These are phyloP conservation scores for Polyodon spathula DNA, from an alignment of 2,113 vertebrate genomes.

Conservation along the genomic window DNA sequence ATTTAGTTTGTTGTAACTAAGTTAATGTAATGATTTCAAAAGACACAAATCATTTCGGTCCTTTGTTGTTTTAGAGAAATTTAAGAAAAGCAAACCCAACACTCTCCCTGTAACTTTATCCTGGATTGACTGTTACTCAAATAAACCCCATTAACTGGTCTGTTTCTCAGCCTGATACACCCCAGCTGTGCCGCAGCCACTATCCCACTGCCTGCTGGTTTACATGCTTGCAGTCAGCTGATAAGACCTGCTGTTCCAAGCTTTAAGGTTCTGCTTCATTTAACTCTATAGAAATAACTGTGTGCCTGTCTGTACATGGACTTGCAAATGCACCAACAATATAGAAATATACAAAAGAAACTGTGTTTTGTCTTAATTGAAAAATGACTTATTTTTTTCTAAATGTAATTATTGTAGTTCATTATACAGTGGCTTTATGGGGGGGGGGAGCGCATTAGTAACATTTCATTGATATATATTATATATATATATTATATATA, in stretches of 20 bases:
- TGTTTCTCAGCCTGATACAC: background rate
- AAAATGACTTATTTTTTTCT: too few relatives aligned
- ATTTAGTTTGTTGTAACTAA: too few relatives aligned
- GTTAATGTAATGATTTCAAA: too few relatives aligned
- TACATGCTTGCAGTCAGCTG: background rate
- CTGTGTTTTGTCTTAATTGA: too few relatives aligned
- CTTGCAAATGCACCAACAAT: too few relatives aligned
- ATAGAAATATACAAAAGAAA: background rate
- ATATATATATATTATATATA: too few relatives aligned
- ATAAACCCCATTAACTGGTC: background rate
- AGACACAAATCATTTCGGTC: too few relatives aligned
- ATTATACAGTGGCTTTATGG: too few relatives aligned
- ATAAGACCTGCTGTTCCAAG: constrained; percentile 6
- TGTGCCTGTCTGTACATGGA: constrained; percentile 11
- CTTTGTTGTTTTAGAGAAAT: background rate
- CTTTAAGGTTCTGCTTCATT: constrained; percentile 15
- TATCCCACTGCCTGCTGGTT: background rate
- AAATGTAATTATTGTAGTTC: too few relatives aligned
- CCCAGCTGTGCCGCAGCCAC: background rate
- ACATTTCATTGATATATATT: too few relatives aligned
- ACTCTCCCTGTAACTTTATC: background rate
- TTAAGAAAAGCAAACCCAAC: background rate
- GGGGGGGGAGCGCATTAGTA: too few relatives aligned
- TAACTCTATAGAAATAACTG: constrained; percentile 14
- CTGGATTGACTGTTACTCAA: constrained; percentile 6